Conservation (phyloP, 1,140 invertebrate genomes). For the Eriocheir sinensis region DNA sequence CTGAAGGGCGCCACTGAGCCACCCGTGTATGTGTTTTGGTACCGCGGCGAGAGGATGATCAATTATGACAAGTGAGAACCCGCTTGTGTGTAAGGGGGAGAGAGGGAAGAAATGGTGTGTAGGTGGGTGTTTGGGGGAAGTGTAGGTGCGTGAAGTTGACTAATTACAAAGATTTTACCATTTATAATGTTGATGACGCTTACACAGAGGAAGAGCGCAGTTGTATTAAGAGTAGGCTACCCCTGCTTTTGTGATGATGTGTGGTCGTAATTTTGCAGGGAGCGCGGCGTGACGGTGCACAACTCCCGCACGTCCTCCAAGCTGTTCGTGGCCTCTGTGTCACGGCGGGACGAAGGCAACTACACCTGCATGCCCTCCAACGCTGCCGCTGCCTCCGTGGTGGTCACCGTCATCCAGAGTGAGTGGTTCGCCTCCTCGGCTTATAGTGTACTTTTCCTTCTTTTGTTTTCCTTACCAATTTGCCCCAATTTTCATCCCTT, state of each 20-base stretch:
- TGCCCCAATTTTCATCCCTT: not conserved
- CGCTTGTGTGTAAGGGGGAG: not conserved
- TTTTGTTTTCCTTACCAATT: no score
- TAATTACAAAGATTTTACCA: no score
- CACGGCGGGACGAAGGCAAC: conserved; percentile 89
- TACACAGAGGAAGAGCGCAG: no score
- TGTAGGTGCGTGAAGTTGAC: no score
- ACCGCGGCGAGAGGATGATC: conserved; percentile 81
- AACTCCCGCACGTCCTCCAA: conserved; percentile 71
- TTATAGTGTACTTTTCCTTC: no score
- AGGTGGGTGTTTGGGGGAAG: no score
- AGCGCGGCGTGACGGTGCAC: conserved; percentile 75
- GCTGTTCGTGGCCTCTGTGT: conserved; percentile 79
- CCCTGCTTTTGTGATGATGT: not conserved
- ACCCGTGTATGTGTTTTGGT: conserved; percentile 92
- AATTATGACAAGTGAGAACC: conserved; percentile 77
- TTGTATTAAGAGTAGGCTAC: no score
- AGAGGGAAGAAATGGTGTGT: not conserved
- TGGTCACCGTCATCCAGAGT: conserved; percentile 89
- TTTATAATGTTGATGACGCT: no score
- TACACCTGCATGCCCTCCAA: conserved; percentile 94
- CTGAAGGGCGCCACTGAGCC: conserved; percentile 91
- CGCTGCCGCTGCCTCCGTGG: conserved; percentile 90
- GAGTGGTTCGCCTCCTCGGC: conserved; percentile 31
- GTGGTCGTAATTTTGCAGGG: conserved; percentile 55